These are phyloP conservation scores for Falco peregrinus DNA, from an alignment of 2,797 vertebrate species.

Conservation along the genomic window DNA sequence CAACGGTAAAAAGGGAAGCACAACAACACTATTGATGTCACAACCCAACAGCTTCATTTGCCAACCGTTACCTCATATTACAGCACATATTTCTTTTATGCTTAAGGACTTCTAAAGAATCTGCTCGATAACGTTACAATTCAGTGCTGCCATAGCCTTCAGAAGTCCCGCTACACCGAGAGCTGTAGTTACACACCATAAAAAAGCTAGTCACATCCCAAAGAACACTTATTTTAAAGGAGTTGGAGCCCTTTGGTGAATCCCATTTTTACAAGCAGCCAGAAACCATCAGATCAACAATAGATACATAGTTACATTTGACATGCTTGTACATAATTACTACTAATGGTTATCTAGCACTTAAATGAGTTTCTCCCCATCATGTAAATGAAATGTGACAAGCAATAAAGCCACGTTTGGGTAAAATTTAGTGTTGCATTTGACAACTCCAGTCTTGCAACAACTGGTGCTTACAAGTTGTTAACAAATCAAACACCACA, in stretches of 20 bases:
- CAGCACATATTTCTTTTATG: not conserved
- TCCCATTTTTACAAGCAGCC: not conserved
- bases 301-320: not conserved
- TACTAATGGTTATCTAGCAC: not conserved
- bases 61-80: not conserved
- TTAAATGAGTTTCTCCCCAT: not conserved
- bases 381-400: fast-evolving
- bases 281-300: not conserved
- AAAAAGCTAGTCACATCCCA: not conserved
- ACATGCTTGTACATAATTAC: not conserved
- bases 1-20: not conserved
- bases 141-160: not conserved
- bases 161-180: not conserved
- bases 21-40: fast-evolving
- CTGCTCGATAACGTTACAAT: fast-evolving
- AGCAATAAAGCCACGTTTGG: not conserved
- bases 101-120: not conserved
- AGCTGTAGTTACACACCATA: not conserved
- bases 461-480: not conserved
- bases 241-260: not conserved
- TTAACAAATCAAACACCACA: not conserved
- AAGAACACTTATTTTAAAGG: not conserved
- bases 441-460: not conserved
- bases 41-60: not conserved
- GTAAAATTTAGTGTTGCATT: not conserved